These are phyloP conservation scores for Hexactinellida sp. DNA, from an alignment of 37 sponge, comb jelly and placozoan genomes.

Conservation along the genomic window DNA sequence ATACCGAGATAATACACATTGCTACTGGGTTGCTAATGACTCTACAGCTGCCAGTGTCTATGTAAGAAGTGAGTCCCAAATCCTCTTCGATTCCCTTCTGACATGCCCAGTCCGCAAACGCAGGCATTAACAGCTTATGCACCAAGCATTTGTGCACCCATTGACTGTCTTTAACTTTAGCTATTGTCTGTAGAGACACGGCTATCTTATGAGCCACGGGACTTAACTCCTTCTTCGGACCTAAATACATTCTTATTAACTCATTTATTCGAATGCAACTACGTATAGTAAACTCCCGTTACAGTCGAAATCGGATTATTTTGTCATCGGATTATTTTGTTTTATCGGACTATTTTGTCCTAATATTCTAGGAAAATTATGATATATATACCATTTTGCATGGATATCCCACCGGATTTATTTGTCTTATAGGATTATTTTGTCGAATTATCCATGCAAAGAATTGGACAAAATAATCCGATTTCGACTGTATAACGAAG, in stretches of 20 bases:
- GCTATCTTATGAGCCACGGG: background rate
- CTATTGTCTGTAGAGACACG: background rate
- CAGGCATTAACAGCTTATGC: slow-evolving; percentile 3
- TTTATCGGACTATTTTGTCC: too few relatives aligned
- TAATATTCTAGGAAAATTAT: background rate
- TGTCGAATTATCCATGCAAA: too few relatives aligned
- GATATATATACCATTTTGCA: background rate
- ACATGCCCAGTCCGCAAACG: slow-evolving; percentile 1
- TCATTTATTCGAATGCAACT: too few relatives aligned
- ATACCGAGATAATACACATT: background rate
- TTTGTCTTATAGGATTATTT: too few relatives aligned
- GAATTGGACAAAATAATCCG: too few relatives aligned
- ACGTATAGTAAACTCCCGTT: too few relatives aligned
- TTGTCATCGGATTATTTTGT: too few relatives aligned
- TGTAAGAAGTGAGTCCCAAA: background rate
- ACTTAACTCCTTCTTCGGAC: background rate
- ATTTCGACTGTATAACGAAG: too few relatives aligned
- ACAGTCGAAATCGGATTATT: too few relatives aligned
- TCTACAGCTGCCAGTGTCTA: background rate
- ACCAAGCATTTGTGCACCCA: slow-evolving; percentile 16
- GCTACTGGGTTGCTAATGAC: background rate
- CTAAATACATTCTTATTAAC: too few relatives aligned
- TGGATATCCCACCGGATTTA: too few relatives aligned
- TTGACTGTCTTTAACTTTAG: slow-evolving; percentile 14
- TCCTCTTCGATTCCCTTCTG: background rate